Base-by-base conservation (phyloP, 37 sponge, comb jelly and placozoan species). In the Crambe crambe region DNA sequence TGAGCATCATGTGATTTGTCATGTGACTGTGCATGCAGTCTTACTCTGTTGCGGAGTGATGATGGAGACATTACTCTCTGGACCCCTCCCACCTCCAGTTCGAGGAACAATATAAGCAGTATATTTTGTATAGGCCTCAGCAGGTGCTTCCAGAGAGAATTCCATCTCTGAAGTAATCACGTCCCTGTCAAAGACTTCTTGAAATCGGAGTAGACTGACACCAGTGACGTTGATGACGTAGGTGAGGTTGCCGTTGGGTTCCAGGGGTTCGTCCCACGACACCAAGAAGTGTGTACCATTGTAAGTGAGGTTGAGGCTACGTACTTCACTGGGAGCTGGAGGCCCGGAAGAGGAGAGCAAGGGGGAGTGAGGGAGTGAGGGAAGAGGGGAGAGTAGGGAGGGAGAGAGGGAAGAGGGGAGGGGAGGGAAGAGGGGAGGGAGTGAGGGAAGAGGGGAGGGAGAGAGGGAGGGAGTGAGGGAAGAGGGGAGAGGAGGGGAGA, bases 211-310 rank as follows among this genome's bases (percentile, higher is more conserved):
- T 37, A 74, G 38, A 30, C 44, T 54, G 3, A 23, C 3, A 58
- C 38, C 25, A 35, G 59, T 57, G 15, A 84, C 21, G 30, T 71
- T 56, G 60, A 76, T 23, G 3, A 6, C 20, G 32, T 84, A 84
- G n/a, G 57, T 70, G 21, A 84, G 37, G 8, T 51, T 67, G 0
- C 84, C 84, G 57, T 84, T 84, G 3, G 77, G 77, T 37, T 39
- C 66, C 3, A 27, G 12, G 20, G 84, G 77, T 37, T 66, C 61
- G 32, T 76, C 70, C 84, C 84, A 84, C 0, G 71, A 57, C 25
- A 22, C 64, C 20, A 67, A 36, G 4, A 80, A 37, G 41, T 80
- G 72, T 8, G 72, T 42, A 51, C 20, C 72, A 26, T 72, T 72
- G 17, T 31, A 31, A 8, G 2, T 57, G 10, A 31, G 36, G 31